These are phyloP conservation scores for Sebastes minor DNA, from an alignment of 2,797 vertebrate genomes.

Conservation along the genomic window DNA sequence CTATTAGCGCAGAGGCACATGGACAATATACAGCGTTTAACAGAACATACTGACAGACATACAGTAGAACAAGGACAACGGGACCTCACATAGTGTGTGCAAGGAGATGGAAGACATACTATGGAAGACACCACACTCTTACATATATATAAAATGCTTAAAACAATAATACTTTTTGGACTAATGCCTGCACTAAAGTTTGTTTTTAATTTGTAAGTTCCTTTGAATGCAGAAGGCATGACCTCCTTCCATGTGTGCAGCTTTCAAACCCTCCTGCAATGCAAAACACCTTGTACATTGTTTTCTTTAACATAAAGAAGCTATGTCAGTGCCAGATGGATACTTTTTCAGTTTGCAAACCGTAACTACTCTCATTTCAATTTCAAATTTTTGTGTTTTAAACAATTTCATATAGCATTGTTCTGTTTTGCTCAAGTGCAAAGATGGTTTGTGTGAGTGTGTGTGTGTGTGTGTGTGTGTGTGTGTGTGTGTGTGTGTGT, in stretches of 20 bases:
- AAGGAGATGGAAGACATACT: conserved; percentile 14
- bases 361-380: conserved; percentile 20
- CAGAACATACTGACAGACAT: conserved; percentile 37
- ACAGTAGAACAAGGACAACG: conserved; percentile 18
- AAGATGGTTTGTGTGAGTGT: neutral
- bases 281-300: conserved; percentile 35
- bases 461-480: neutral
- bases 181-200: neutral
- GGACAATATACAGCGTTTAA: conserved; percentile 36
- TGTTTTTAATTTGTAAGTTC: conserved; percentile 37
- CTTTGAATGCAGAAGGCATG: conserved; percentile 33
- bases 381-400: conserved; percentile 21
- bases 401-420: conserved; percentile 17
- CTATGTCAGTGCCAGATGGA: conserved; percentile 20
- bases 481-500: neutral
- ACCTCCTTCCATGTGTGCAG: conserved; percentile 35
- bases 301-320: conserved; percentile 50
- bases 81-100: conserved; percentile 23
- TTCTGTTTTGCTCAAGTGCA: neutral
- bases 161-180: neutral
- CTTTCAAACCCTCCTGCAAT: conserved; percentile 25
- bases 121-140: neutral
- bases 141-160: neutral
- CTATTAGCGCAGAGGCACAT: conserved; percentile 19
- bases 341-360: conserved; percentile 28